Percentiles rank a stretch among this genome's conserved stretches.
Evolutionary conservation across 1,140 invertebrate species (phyloP).

Genomic region (Macrotrachela quadricornifera): DNA sequence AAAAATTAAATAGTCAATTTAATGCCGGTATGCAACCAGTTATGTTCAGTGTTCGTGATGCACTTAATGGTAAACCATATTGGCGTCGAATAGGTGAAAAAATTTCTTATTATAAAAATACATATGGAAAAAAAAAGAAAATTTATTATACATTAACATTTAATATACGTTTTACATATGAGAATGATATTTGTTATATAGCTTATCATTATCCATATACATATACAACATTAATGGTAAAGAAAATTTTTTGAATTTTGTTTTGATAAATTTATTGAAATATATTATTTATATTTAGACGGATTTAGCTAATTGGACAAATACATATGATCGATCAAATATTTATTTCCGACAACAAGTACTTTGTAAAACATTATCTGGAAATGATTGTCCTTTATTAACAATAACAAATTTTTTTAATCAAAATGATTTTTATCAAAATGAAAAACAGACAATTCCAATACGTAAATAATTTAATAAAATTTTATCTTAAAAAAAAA

Average conservation of each 20-base stretch:
- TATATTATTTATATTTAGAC: slow-evolving; percentile 37
- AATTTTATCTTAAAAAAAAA: slow-evolving; percentile 12
- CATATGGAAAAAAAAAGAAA: slow-evolving; percentile 29
- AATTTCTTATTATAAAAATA: slow-evolving; percentile 53
- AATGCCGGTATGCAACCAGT: slow-evolving; percentile 69
- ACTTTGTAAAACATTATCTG: slow-evolving; percentile 54
- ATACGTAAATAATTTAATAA: slow-evolving; percentile 2
- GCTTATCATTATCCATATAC: slow-evolving; percentile 93
- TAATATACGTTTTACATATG: slow-evolving; percentile 68
- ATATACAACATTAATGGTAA: slow-evolving; percentile 56
- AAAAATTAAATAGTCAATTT: slow-evolving; percentile 67
- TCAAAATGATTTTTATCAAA: slow-evolving; percentile 41
- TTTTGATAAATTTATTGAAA: slow-evolving; percentile 8
- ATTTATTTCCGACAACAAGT: slow-evolving; percentile 42
- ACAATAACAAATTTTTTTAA: slow-evolving; percentile 53
- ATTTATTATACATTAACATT: slow-evolving; percentile 72
- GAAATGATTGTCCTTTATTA: slow-evolving; percentile 56
- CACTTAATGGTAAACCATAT: slow-evolving; percentile 39
- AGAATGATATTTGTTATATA: slow-evolving; percentile 70
- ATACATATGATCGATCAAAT: slow-evolving; percentile 16
- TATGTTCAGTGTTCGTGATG: slow-evolving; percentile 56
- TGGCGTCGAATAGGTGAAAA: slow-evolving; percentile 52
- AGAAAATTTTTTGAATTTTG: slow-evolving; percentile 1
- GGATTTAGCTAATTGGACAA: slow-evolving; percentile 49
- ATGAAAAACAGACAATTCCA: background rate